Percentiles rank a stretch among this genome's conserved stretches.
phyloP scores from a whole-genome alignment of 2,888 invertebrate species.

The Epinotia bilunana region DNA sequence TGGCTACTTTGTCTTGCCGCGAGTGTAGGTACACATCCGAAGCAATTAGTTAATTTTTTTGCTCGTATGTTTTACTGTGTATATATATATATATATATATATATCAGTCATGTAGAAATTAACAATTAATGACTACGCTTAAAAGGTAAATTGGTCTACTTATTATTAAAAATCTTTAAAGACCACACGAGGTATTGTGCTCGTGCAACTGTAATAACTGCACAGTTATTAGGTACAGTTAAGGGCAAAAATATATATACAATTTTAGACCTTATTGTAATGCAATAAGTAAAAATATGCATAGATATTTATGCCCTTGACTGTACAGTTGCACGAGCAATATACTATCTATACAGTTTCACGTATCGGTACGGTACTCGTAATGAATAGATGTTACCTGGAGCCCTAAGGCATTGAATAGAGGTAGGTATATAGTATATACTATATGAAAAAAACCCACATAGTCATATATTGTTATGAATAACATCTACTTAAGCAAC shows the following conservation, averaged over 20 bases:
- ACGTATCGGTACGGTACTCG: not conserved
- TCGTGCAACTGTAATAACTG: not conserved
- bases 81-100: too few relatives aligned
- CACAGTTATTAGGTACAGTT: too few relatives aligned
- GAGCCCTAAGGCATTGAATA: too few relatives aligned
- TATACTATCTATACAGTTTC: not conserved
- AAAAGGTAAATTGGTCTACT: too few relatives aligned
- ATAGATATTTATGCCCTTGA: too few relatives aligned
- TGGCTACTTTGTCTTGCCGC: constrained; percentile 31
- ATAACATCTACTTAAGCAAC: not conserved
- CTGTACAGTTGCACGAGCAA: too few relatives aligned
- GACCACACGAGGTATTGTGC: not conserved
- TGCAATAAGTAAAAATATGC: too few relatives aligned
- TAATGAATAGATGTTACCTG: not conserved
- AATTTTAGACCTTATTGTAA: too few relatives aligned
- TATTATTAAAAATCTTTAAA: too few relatives aligned
- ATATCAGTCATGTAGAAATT: not conserved
- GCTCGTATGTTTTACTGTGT: not conserved
- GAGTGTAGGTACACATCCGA: not conserved
- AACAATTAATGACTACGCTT: not conserved
- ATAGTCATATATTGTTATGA: not conserved
- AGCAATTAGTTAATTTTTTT: constrained; percentile 16
- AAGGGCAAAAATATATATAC: too few relatives aligned
- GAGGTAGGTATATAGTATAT: too few relatives aligned
- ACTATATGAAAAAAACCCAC: too few relatives aligned